Evolutionary conservation across 2,888 invertebrate species (phyloP), one percentile per base, ranked within the genome.

Genomic region (Lasius platythorax): DNA sequence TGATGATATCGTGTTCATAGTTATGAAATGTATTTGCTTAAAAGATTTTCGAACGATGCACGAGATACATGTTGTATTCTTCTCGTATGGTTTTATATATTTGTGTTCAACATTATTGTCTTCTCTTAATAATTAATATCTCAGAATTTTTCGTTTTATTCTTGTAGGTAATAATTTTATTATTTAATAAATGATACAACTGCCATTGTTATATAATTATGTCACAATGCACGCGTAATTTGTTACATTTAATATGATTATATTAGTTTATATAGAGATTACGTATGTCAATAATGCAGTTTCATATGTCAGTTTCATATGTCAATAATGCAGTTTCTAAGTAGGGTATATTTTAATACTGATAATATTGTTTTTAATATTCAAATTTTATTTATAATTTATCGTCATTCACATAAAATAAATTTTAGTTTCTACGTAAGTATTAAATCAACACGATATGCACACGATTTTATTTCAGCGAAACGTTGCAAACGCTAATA

Each of bases 1-100:
- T 83, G 72, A 87, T 86, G 90, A 85, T 63, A 89, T 90, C 89
- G 90, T 89, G 88, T 89, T 90, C 89, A 84, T 88, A 84, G 84
- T 85, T 88, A 74, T 90, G 73, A 83, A 78, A 46, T 56, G 33
- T 79, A 56, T n/a, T 58, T 53, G 33, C 43, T 63, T 83, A 64
- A 53, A 70, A 66, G 5, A 72, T 3, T 79, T 33, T 73, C 3
- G 11, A 43, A 33, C 33, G n/a, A 33, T 76, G 50, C 50, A 76
- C 66, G 76, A 33, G 9, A 63, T 50, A 33, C 50, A 64, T 23
- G 8, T n/a, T 53, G n/a, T 46, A 23, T 40, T 33, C 33, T 40
- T 58, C 43, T 70, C 11, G 5, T 68, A 50, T 58, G 58, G 33
- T 58, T 72, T 79, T 33, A 18, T 72, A 58, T 15, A 23, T 33